These are phyloP conservation scores for Ariolimax columbianus DNA, from an alignment of 2,888 invertebrate species.

Conservation along the genomic window DNA sequence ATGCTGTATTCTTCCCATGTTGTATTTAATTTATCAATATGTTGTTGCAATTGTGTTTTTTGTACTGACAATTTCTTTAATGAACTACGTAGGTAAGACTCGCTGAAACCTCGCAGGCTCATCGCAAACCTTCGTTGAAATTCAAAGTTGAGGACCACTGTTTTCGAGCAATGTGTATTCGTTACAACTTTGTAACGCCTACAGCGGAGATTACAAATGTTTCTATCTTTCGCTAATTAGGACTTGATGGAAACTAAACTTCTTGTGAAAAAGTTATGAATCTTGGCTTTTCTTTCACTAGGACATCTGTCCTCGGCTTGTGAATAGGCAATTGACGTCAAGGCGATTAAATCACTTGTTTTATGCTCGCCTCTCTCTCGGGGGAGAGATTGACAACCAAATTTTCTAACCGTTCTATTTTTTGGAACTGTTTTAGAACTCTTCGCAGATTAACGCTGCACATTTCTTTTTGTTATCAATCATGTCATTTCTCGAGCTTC, in stretches of 20 bases:
- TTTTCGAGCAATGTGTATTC: too few species aligned
- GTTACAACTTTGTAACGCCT: not conserved
- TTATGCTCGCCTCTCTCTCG: not conserved
- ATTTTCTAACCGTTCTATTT: not conserved
- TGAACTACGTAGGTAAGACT: too few species aligned
- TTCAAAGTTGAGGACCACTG: too few species aligned
- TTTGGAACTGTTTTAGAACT: not conserved
- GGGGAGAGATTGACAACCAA: not conserved
- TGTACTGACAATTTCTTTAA: too few species aligned
- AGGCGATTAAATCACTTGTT: not conserved
- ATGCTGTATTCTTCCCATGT: too few species aligned
- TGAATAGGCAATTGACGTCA: conserved; percentile 12
- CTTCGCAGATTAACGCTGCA: not conserved
- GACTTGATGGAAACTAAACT: not conserved
- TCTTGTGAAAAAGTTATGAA: not conserved
- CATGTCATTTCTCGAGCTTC: not conserved
- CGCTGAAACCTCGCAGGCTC: too few species aligned
- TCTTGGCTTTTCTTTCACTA: not conserved
- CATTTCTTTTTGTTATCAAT: not conserved
- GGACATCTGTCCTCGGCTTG: not conserved
- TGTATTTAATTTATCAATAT: too few species aligned
- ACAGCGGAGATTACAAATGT: not conserved
- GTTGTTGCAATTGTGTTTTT: too few species aligned
- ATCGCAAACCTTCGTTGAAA: too few species aligned
- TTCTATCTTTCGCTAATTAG: not conserved